Percentiles rank a stretch among this genome's conserved stretches.
These are phyloP conservation scores for Harmothoe impar DNA, from an alignment of 2,888 invertebrate species.

Conservation along the genomic window DNA sequence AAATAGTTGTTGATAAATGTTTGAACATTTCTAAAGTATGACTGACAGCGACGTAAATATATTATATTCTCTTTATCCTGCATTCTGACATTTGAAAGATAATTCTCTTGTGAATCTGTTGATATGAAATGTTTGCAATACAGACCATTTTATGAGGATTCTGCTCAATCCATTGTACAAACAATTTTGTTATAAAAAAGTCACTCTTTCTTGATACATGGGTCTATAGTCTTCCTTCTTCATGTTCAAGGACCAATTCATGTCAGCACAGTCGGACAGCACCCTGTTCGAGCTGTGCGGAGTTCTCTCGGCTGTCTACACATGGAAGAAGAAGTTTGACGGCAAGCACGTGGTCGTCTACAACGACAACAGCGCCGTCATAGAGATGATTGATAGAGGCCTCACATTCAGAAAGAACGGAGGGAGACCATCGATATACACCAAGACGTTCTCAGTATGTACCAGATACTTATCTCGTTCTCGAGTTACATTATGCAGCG, in stretches of 20 bases:
- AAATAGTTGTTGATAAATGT: too few relatives aligned
- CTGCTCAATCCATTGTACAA: too few relatives aligned
- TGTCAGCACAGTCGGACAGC: neutral
- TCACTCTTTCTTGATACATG: too few relatives aligned
- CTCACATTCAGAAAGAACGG: neutral
- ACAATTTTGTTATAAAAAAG: neutral
- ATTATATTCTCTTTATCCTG: too few relatives aligned
- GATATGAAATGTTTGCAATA: too few relatives aligned
- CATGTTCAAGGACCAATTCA: neutral
- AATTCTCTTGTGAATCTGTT: too few relatives aligned
- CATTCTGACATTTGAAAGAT: too few relatives aligned
- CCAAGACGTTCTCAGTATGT: constrained; percentile 3
- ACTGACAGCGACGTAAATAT: too few relatives aligned
- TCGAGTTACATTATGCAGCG: too few relatives aligned
- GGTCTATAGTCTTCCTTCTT: neutral
- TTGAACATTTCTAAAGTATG: too few relatives aligned
- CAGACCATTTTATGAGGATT: too few relatives aligned
- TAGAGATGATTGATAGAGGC: neutral
- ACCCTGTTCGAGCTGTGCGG: constrained; percentile 16
- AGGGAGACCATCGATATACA: neutral
- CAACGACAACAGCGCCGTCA: neutral
- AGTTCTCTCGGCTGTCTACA: neutral
- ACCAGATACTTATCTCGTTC: too few relatives aligned
- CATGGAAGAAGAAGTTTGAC: constrained; percentile 34
- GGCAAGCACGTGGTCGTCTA: constrained; percentile 21